Percentiles rank a stretch among this genome's conserved stretches.
Evolutionary conservation across 2,113 vertebrate species (phyloP).

Genomic region (Progne subis): DNA sequence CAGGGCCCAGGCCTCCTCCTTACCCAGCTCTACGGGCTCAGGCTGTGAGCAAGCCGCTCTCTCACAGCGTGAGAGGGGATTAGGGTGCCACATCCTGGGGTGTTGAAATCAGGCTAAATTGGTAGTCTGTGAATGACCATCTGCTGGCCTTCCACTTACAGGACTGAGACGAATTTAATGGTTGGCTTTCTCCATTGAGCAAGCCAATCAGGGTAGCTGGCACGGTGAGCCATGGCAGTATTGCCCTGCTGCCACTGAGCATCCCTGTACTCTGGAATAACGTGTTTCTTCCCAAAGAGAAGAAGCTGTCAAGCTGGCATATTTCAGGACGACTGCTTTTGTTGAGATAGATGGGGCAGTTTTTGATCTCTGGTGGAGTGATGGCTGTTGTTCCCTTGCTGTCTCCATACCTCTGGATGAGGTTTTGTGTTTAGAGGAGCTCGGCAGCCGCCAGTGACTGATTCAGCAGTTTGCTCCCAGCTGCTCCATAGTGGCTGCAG

Average conservation of each 20-base stretch:
- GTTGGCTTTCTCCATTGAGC: background rate
- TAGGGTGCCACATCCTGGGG: background rate
- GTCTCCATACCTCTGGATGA: background rate
- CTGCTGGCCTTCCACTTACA: background rate
- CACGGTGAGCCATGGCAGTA: rapidly evolving
- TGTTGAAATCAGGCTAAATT: background rate
- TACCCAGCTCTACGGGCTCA: background rate
- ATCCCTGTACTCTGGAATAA: background rate
- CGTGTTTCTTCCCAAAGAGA: background rate
- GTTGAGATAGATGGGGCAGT: rapidly evolving
- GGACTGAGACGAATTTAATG: background rate
- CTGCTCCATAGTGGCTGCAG: background rate
- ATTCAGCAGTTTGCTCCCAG: constrained; percentile 25
- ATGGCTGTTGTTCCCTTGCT: background rate
- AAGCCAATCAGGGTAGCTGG: background rate
- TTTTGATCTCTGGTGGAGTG: background rate
- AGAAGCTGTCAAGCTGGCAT: background rate
- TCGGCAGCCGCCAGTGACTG: background rate
- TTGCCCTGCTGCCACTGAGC: background rate
- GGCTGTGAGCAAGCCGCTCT: background rate
- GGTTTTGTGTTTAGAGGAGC: constrained; percentile 1
- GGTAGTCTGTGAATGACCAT: background rate
- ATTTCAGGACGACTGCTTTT: background rate
- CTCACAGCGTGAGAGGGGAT: background rate
- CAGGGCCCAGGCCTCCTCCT: background rate